Evolutionary conservation across 2,797 vertebrate species (phyloP), one percentile per base, ranked within the genome.

Genomic region (Malacoctenus gilli): DNA sequence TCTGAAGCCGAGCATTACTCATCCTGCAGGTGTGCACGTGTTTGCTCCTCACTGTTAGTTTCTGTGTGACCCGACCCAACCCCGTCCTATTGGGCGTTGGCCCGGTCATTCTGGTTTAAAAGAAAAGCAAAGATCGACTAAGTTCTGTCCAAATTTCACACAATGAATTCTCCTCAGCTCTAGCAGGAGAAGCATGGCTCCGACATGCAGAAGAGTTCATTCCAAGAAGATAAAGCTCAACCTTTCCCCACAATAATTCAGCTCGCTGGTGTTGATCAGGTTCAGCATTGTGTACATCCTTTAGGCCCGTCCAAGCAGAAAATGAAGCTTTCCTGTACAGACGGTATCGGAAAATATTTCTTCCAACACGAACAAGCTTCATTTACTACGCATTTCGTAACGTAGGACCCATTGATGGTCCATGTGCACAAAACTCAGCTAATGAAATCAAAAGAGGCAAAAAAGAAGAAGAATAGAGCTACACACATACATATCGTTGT

Each of bases 121-220:
- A 25, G 28, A 35, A 21, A 48, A 15, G 52, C 23, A 43, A n/a
- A 11, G 13, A 32, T 34, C 21, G 40, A 41, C 25, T 18, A 46
- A 43, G 28, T 42, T 18, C 13, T 11, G 15, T 14, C 39, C 9
- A 77, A 77, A 70, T 36, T 44, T 69, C 61, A 67, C 22, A 28
- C 30, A 25, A 15, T 65, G 51, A 40, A 56, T 66, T 66, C 39
- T 57, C 23, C 2, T 43, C 34, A 53, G 13, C 14, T 59, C n/a
- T 40, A 54, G 23, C 18, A 48, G 38, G 46, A n/a, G 35, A 56
- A 18, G 23, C 8, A 34, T 9, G 13, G 19, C 4, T 28, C 22
- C 12, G 28, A 15, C 2, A 19, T 55, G 38, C 2, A 19, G 11
- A 23, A 10, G 1, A 43, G 9, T 31, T 14, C 10, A 64, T 40